A percentile compares a stretch with the other conserved stretches of the same genome.
These are phyloP conservation scores for Marmota monax DNA, from an alignment of 2,113 vertebrate species.

Conservation along the genomic window DNA sequence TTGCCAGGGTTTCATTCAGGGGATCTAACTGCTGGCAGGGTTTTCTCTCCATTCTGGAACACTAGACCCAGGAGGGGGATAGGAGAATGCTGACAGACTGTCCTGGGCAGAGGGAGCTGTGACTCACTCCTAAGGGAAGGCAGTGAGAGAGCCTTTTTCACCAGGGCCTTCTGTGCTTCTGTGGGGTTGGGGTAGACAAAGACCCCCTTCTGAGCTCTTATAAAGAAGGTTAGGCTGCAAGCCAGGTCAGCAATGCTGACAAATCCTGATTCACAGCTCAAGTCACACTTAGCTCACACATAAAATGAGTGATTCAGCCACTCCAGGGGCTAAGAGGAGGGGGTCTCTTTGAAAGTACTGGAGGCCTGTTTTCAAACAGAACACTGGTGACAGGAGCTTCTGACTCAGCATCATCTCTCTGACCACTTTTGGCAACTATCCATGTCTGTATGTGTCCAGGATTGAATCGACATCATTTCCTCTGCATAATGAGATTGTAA, in stretches of 20 bases:
- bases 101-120: slow-evolving; percentile 52
- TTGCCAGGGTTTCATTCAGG: not conserved
- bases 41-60: slow-evolving; percentile 38
- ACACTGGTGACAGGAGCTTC: slow-evolving; percentile 79
- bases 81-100: slow-evolving; percentile 68
- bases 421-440: slow-evolving; percentile 77
- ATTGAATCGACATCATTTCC: slow-evolving; percentile 60
- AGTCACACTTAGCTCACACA: slow-evolving; percentile 86
- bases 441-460: slow-evolving; percentile 79
- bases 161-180: slow-evolving; percentile 7
- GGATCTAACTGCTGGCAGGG: not conserved
- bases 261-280: slow-evolving; percentile 88
- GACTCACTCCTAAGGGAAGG: slow-evolving; percentile 71
- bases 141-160: slow-evolving; percentile 76
- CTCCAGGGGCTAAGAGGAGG: slow-evolving; percentile 63
- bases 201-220: slow-evolving; percentile 84
- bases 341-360: slow-evolving; percentile 31
- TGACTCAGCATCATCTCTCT: slow-evolving; percentile 85
- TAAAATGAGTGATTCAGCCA: slow-evolving; percentile 83
- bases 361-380: slow-evolving; percentile 83
- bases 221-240: slow-evolving; percentile 80
- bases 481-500: not conserved
- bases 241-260: slow-evolving; percentile 86
- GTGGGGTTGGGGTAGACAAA: slow-evolving; percentile 66
- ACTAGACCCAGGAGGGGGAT: not conserved